Evolutionary conservation across 2,797 vertebrate species (phyloP).

Genomic region (Phrynocephalus vlangalii): DNA sequence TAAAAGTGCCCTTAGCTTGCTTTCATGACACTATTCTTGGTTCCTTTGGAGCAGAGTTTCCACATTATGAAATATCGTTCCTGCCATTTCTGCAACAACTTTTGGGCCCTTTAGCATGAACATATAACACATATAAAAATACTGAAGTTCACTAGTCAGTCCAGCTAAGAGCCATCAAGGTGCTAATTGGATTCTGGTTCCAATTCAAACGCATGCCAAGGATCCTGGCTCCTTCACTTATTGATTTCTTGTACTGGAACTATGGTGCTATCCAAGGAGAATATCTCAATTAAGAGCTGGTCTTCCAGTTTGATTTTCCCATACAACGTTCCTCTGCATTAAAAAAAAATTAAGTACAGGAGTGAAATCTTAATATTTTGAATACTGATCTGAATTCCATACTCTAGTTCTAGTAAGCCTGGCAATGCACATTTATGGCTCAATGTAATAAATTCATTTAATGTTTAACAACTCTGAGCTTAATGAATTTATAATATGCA

Average conservation of each 20-base stretch:
- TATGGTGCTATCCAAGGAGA: constrained; percentile 20
- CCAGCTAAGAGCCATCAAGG: constrained; percentile 61
- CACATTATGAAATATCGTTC: constrained; percentile 71
- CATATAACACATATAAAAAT: constrained; percentile 70
- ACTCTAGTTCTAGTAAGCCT: constrained; percentile 63
- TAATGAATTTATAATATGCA: constrained; percentile 72
- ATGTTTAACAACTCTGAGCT: constrained; percentile 67
- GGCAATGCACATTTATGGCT: constrained; percentile 40
- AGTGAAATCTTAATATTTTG: neutral
- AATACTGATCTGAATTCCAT: constrained; percentile 31
- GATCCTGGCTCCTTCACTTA: constrained; percentile 14
- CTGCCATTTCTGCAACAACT: constrained; percentile 76
- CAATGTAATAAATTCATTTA: constrained; percentile 70
- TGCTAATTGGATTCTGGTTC: constrained; percentile 72
- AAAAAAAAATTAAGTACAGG: neutral
- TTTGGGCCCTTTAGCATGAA: constrained; percentile 74
- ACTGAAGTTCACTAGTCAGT: constrained; percentile 72
- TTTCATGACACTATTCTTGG: constrained; percentile 73
- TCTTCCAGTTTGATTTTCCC: neutral
- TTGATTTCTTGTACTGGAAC: constrained; percentile 20
- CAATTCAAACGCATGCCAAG: constrained; percentile 38
- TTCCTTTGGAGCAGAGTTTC: constrained; percentile 66
- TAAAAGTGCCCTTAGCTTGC: constrained; percentile 23
- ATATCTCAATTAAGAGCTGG: constrained; percentile 16
- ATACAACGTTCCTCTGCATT: neutral